Evolutionary conservation across 2,797 vertebrate genomes (phyloP).

Genomic region (Scolopax bukidnonensis): DNA sequence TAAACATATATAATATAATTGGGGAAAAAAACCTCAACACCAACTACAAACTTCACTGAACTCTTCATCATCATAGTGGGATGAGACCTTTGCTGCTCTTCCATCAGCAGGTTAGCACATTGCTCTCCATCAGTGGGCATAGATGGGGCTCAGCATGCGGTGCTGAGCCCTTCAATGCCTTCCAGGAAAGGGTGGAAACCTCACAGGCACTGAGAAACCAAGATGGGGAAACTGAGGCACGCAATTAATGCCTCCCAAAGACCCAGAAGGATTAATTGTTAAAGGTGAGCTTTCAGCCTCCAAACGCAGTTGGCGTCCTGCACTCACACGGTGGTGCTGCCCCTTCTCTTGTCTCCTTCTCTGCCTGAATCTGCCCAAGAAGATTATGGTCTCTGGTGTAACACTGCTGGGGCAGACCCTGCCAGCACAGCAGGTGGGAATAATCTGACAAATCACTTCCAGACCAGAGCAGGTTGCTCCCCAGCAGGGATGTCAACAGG

Average conservation of each 20-base stretch:
- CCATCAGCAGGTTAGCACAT: accelerated
- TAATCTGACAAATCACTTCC: background rate
- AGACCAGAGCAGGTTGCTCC: background rate
- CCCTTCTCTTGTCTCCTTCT: background rate
- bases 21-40: background rate
- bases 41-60: background rate
- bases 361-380: background rate
- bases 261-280: background rate
- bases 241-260: background rate
- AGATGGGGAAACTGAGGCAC: background rate
- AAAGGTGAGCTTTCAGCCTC: background rate
- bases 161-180: background rate
- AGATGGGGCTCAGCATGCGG: accelerated
- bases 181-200: background rate
- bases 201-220: background rate
- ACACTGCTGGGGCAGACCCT: background rate
- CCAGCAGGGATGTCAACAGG: background rate
- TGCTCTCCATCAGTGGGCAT: background rate
- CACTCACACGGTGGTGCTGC: accelerated
- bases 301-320: background rate
- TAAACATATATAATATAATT: background rate
- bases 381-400: background rate
- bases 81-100: background rate
- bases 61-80: background rate
- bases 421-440: background rate